Evolutionary conservation across 2,888 invertebrate species (phyloP).

Genomic region (Netelia melanura): DNA sequence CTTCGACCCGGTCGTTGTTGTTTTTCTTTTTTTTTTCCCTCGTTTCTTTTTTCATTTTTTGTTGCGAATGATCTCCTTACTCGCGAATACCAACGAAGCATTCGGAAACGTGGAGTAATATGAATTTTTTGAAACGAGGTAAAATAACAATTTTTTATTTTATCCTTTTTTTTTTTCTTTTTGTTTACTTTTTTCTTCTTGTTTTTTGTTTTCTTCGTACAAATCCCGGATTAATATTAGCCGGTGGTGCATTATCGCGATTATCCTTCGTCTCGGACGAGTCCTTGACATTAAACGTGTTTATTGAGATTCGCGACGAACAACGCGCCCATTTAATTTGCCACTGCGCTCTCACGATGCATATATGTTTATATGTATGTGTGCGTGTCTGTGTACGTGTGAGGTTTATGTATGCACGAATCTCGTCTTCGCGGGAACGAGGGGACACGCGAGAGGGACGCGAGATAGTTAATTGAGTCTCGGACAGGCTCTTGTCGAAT

Average conservation of each 20-base stretch:
- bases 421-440: slow-evolving; percentile 37
- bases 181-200: not conserved
- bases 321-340: slow-evolving; percentile 76
- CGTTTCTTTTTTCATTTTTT: not conserved
- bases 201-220: not conserved
- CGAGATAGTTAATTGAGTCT: slow-evolving; percentile 63
- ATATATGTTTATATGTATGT: not conserved
- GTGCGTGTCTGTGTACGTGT: not conserved
- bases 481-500: slow-evolving; percentile 48
- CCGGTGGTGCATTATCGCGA: slow-evolving; percentile 52
- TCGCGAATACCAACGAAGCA: not conserved
- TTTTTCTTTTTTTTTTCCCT: no score
- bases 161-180: no score
- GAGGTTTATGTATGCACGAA: slow-evolving; percentile 1
- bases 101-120: not conserved
- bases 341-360: slow-evolving; percentile 60
- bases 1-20: not conserved
- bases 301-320: slow-evolving; percentile 74
- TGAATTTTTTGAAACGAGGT: not conserved
- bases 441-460: slow-evolving; percentile 6
- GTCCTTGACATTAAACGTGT: slow-evolving; percentile 82
- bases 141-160: not conserved
- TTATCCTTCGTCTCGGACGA: slow-evolving; percentile 68
- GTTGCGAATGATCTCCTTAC: not conserved
- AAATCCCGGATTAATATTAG: slow-evolving; percentile 39